A percentile compares a stretch with the other conserved stretches of the same genome.
These are phyloP conservation scores for Netelia melanura DNA, from an alignment of 2,888 invertebrate species.

Conservation along the genomic window DNA sequence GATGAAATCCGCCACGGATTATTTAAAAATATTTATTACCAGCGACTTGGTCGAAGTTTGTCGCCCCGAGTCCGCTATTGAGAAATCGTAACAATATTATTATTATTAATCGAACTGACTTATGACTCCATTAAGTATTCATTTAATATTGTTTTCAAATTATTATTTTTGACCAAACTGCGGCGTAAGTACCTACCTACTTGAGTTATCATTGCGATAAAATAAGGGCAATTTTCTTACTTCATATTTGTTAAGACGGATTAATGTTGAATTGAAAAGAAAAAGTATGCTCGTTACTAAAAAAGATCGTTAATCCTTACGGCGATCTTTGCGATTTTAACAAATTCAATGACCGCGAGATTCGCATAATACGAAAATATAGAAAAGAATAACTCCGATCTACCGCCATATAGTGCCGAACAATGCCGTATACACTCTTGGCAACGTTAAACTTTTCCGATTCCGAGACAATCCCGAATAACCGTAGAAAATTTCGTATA, in stretches of 20 bases:
- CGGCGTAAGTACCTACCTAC: not conserved
- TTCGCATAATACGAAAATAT: not conserved
- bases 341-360: not conserved
- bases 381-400: not conserved
- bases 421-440: constrained; percentile 26
- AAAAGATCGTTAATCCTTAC: not conserved
- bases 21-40: not conserved
- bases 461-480: constrained; percentile 51
- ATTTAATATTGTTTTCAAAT: not conserved
- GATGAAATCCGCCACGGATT: not conserved
- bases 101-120: not conserved
- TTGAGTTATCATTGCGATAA: not conserved
- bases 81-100: too few species aligned
- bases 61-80: too few species aligned
- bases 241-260: not conserved
- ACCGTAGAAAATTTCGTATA: constrained; percentile 30
- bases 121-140: not conserved
- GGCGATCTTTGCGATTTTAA: not conserved
- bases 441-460: constrained; percentile 53
- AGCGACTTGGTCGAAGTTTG: too few species aligned
- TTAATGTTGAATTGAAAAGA: not conserved
- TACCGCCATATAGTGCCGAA: not conserved
- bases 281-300: not conserved
- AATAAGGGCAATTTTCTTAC: not conserved
- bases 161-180: not conserved